Evolutionary conservation across 1,140 invertebrate species (phyloP), one percentile per base, ranked within the genome.

Genomic region (Trichonephila clavipes): DNA sequence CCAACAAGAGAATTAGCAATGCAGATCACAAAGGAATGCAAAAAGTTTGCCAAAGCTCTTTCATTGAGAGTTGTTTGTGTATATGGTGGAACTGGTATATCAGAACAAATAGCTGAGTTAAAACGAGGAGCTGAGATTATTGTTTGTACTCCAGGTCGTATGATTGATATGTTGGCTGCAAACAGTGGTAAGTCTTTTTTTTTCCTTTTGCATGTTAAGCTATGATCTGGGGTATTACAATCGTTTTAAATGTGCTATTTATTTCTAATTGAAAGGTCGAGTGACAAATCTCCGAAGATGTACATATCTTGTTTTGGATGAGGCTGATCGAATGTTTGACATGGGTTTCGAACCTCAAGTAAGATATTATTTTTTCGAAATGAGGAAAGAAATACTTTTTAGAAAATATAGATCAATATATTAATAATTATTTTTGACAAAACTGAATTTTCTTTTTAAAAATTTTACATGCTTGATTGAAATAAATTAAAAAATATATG

Each of bases 261-360:
- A 51, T n/a, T 34, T 88, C 64, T 44, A 3, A 40, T 77, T 77
- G 21, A 77, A 40, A 97, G 97, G 97, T 0, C 97, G 98, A 94
- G 99, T 99, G 0, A 99, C 99, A 0, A 99, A 99, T 96, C 96
- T 99, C 64, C 96, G 98, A 44, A 96, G 99, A 62, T 98, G 99
- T 58, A 99, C 99, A 0, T 99, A 99, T 95, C 97, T 99, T 61
- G 99, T 99, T 0, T 96, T 99, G 3, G 99, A 99, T 96, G 99
- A 99, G 96, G 99, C 99, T 2, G 99, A 99, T 96, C 96, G 99
- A 62, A 99, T 99, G 99, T 99, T 99, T 95, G 99, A 99, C 95
- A 99, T 99, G 99, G 99, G 99, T 24, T 99, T 99, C 96, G 99
- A 99, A 96, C 99, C 99, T 8, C 99, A 99, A 96, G 98, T 98